Evolutionary conservation across 1,140 invertebrate genomes (phyloP).

Genomic region (Eulimnadia texana): DNA sequence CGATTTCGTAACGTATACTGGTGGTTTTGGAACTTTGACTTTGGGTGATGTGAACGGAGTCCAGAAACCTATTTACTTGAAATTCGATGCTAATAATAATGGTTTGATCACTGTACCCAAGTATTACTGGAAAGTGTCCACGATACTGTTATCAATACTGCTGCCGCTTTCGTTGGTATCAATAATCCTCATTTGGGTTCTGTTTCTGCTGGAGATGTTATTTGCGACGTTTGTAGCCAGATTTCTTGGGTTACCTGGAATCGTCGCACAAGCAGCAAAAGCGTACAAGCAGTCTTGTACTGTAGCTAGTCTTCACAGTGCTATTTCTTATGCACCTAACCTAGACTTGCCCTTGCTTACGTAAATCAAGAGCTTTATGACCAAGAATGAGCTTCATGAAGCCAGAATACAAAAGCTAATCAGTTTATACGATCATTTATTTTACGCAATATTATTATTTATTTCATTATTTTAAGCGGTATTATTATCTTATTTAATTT

Average conservation of each 20-base stretch:
- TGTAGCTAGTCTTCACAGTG: background rate
- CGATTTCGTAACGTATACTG: constrained; percentile 10
- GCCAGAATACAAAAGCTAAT: no score
- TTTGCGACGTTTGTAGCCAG: constrained; percentile 34
- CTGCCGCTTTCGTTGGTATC: constrained; percentile 18
- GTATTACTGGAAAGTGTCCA: constrained; percentile 20
- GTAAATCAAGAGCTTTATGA: no score
- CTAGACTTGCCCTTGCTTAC: background rate
- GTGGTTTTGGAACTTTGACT: constrained; percentile 11
- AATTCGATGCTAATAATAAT: constrained; percentile 9
- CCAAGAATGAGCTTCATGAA: no score
- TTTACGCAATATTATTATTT: no score
- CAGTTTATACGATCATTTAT: no score
- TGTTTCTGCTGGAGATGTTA: constrained; percentile 29
- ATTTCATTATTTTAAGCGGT: no score
- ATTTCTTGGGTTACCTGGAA: constrained; percentile 38
- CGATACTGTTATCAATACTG: constrained; percentile 17
- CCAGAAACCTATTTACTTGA: constrained; percentile 12
- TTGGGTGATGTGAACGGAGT: constrained; percentile 12
- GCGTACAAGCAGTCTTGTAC: constrained; percentile 49
- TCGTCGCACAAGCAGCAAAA: constrained; percentile 30
- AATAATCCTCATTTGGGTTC: constrained; percentile 23
- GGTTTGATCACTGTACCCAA: constrained; percentile 14
- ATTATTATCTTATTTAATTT: no score
- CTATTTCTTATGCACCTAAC: background rate